phyloP scores from a whole-genome alignment of 2,888 invertebrate species.

The Neria commutata region DNA sequence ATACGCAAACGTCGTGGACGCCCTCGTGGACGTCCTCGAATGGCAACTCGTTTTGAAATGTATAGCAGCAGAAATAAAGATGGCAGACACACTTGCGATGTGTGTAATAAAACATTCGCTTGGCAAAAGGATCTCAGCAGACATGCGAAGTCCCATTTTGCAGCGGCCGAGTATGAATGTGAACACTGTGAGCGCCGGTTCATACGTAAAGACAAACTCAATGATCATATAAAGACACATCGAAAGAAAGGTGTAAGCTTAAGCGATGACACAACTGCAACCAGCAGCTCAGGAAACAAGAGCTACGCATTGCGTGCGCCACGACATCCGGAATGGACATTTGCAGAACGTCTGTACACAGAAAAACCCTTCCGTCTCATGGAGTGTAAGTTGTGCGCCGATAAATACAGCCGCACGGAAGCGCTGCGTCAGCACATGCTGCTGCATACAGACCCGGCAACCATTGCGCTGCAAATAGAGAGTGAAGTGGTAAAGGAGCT shows the following conservation, averaged over 20 bases:
- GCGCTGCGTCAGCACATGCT: conserved; percentile 48
- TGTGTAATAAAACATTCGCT: conserved; percentile 54
- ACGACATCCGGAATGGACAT: conserved; percentile 42
- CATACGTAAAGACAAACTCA: conserved; percentile 50
- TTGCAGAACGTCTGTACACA: conserved; percentile 49
- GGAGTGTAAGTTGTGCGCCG: conserved; percentile 55
- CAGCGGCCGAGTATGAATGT: conserved; percentile 40
- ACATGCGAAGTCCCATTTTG: conserved; percentile 49
- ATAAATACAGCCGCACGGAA: conserved; percentile 39
- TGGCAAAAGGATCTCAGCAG: conserved; percentile 55
- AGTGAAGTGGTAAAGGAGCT: conserved; percentile 42
- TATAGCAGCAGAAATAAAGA: conserved; percentile 30
- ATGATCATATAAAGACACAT: conserved; percentile 44
- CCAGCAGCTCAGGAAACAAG: too few species aligned
- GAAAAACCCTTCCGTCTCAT: conserved; percentile 41
- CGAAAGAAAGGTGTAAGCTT: conserved; percentile 30
- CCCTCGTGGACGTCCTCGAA: conserved; percentile 40
- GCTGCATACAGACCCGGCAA: conserved; percentile 35
- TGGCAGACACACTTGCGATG: conserved; percentile 46
- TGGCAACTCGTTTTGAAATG: too few species aligned
- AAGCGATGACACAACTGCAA: conserved; percentile 11
- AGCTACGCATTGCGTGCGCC: conserved; percentile 6
- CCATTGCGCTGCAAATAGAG: conserved; percentile 30
- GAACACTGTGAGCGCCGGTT: conserved; percentile 45
- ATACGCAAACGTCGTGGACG: too few species aligned